Conservation (phyloP, 2,888 invertebrate genomes). For the Limenitis camilla region DNA sequence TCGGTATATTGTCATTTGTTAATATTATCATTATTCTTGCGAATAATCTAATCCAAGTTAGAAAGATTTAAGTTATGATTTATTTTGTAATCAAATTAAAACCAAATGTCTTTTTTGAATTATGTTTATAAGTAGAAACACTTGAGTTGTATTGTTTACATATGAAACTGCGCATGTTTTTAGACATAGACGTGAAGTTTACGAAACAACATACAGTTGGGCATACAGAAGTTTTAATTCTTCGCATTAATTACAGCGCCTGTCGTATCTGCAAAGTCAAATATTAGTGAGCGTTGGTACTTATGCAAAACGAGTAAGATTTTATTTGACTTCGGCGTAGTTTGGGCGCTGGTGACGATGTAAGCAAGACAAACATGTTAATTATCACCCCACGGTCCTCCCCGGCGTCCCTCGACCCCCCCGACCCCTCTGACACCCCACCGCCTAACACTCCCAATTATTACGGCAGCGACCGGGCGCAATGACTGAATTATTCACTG, state of each 20-base stretch:
- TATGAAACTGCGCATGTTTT: conserved; percentile 15
- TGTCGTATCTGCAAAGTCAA: conserved; percentile 51
- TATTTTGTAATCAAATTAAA: no score
- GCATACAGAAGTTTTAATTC: conserved; percentile 60
- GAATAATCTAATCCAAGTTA: no score
- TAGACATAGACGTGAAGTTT: conserved; percentile 18
- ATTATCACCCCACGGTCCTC: conserved; percentile 47
- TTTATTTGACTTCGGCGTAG: conserved; percentile 72
- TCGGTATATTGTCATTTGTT: no score
- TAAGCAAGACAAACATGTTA: conserved; percentile 73
- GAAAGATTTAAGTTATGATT: no score
- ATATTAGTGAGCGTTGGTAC: conserved; percentile 54
- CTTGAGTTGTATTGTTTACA: conserved; percentile 7
- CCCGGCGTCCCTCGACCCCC: conserved; percentile 1
- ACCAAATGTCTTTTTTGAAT: not conserved
- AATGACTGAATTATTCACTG: conserved; percentile 51
- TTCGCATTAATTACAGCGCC: conserved; percentile 60
- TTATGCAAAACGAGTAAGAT: conserved; percentile 68
- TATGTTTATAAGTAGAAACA: not conserved
- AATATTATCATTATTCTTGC: no score
- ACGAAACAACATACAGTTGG: conserved; percentile 25
- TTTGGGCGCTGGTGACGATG: conserved; percentile 67
- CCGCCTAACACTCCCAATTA: conserved; percentile 36
- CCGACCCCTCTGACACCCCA: conserved; percentile 10
- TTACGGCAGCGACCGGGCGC: conserved; percentile 33